Conservation (phyloP, 2,113 vertebrate species). For the Alethe castanea region DNA sequence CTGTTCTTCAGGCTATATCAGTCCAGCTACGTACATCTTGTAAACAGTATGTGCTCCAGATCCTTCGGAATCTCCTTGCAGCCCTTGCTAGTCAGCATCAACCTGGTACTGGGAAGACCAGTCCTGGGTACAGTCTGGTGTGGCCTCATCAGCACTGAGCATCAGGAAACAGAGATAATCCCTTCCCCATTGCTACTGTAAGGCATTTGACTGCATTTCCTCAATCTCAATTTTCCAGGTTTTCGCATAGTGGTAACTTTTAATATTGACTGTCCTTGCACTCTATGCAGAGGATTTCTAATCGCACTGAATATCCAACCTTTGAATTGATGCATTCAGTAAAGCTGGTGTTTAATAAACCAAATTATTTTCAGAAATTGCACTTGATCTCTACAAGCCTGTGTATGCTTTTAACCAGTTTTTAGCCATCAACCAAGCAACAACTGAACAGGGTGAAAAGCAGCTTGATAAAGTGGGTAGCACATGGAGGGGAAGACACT, state of each 20-base stretch:
- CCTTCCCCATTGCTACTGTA: neutral
- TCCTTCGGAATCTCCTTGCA: neutral
- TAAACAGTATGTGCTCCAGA: neutral
- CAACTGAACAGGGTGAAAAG: neutral
- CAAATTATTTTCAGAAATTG: neutral
- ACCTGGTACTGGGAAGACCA: neutral
- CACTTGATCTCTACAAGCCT: neutral
- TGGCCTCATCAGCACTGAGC: neutral
- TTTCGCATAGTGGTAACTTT: neutral
- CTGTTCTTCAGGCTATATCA: neutral
- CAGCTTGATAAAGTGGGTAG: neutral
- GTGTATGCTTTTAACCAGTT: neutral
- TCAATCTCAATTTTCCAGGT: neutral
- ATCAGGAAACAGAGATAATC: neutral
- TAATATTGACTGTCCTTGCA: neutral
- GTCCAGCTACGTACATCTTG: neutral
- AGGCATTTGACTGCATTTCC: neutral
- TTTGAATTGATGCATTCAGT: neutral
- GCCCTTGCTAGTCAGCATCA: neutral
- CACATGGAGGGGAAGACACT: neutral
- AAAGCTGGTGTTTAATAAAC: neutral
- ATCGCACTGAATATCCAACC: neutral
- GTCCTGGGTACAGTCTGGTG: neutral
- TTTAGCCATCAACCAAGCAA: neutral
- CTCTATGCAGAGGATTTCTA: neutral